These are phyloP conservation scores for Alexandromys fortis DNA, from an alignment of 2,113 vertebrate species.

Conservation along the genomic window DNA sequence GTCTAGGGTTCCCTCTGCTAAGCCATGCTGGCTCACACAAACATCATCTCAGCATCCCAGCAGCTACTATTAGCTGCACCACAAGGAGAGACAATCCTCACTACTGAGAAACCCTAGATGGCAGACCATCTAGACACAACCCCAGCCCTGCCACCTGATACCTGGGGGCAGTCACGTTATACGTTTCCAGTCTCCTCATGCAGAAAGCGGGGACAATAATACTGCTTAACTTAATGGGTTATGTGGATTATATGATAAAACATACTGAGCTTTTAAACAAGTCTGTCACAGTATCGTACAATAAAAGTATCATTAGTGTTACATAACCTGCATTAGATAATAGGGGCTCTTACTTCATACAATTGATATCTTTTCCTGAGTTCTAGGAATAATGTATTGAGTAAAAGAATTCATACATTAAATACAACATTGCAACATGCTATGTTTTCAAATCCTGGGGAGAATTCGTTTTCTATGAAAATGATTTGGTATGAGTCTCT, in stretches of 20 bases:
- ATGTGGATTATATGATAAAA: conserved; percentile 6
- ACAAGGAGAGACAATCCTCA: not conserved
- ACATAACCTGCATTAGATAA: conserved; percentile 4
- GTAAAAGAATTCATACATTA: conserved; percentile 53
- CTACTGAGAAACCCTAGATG: not conserved
- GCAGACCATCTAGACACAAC: not conserved
- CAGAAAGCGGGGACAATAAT: conserved; percentile 1
- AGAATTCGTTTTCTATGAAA: conserved; percentile 45
- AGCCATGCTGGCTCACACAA: not conserved
- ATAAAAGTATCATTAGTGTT: not conserved
- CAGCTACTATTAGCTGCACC: not conserved
- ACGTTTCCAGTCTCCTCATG: not conserved
- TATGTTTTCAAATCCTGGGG: conserved; percentile 6
- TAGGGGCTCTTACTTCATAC: not conserved
- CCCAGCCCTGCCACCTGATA: not conserved
- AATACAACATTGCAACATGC: not conserved
- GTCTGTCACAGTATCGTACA: not conserved
- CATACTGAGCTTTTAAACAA: not conserved
- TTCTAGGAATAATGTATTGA: conserved; percentile 7
- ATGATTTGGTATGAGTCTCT: conserved; percentile 21
- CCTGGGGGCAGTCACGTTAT: not conserved
- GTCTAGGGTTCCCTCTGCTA: not conserved
- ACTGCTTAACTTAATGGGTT: not conserved
- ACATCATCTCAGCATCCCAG: not conserved
- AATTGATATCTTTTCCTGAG: conserved; percentile 25